A percentile compares a stretch with the other conserved stretches of the same genome.
These are phyloP conservation scores for Meteorus colon DNA, from an alignment of 2,888 invertebrate genomes.

Conservation along the genomic window DNA sequence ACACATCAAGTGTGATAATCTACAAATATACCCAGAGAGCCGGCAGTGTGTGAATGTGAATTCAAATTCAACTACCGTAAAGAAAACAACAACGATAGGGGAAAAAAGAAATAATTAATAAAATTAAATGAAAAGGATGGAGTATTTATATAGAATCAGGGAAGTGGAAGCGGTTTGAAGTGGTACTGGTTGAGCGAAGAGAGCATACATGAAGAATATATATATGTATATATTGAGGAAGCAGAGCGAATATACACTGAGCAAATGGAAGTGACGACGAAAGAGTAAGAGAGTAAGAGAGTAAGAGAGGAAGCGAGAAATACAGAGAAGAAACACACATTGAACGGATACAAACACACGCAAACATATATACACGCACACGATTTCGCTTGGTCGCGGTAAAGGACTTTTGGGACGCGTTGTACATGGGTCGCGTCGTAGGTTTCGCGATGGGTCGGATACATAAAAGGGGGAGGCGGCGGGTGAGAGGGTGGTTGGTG, in stretches of 20 bases:
- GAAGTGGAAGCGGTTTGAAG: conserved; percentile 37
- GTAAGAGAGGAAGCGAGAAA: conserved; percentile 35
- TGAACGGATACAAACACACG: background rate
- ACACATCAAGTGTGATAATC: no score
- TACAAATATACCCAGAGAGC: no score
- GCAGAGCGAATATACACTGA: conserved; percentile 2
- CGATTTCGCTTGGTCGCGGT: conserved; percentile 44
- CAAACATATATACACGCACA: background rate
- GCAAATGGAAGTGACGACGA: conserved; percentile 18
- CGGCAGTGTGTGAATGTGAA: background rate
- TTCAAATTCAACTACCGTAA: background rate
- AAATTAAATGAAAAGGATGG: background rate
- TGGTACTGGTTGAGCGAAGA: background rate
- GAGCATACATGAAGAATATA: background rate
- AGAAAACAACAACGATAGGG: background rate
- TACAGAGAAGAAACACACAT: conserved; percentile 16
- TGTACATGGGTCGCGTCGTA: conserved; percentile 62
- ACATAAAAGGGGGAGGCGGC: conserved; percentile 63
- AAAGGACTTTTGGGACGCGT: conserved; percentile 66
- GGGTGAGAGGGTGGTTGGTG: conserved; percentile 42
- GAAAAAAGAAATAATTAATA: background rate
- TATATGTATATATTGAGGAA: background rate
- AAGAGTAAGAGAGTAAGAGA: conserved; percentile 12
- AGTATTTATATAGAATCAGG: conserved; percentile 17
- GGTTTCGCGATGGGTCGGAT: conserved; percentile 67